These are phyloP conservation scores for Paratrypauchen microcephalus DNA, from an alignment of 2,797 vertebrate species.

Conservation along the genomic window DNA sequence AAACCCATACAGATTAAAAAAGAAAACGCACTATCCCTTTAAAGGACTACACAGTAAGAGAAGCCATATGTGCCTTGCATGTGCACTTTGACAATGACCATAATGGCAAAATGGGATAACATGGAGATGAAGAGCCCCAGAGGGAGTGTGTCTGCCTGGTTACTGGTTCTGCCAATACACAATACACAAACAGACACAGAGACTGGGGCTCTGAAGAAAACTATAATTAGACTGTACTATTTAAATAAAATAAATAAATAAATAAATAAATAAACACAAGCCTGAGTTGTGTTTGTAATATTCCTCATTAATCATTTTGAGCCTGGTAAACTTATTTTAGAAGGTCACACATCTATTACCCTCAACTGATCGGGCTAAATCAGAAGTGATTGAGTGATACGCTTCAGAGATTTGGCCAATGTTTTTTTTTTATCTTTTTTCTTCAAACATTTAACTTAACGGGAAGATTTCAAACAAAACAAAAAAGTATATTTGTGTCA, in stretches of 20 bases:
- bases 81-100: constrained; percentile 3
- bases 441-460: neutral
- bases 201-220: neutral
- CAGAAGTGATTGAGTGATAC: constrained; percentile 7
- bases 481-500: no score
- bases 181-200: neutral
- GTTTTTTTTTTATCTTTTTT: constrained; percentile 5
- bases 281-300: neutral
- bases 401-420: neutral
- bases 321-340: neutral
- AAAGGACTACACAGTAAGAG: neutral
- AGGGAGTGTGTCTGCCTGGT: constrained; percentile 43
- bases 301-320: neutral
- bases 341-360: neutral
- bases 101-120: neutral
- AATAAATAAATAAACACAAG: neutral
- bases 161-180: constrained; percentile 11
- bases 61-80: constrained; percentile 2
- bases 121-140: constrained; percentile 34
- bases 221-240: neutral
- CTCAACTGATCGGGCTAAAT: constrained; percentile 1
- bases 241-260: neutral
- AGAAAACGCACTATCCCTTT: no score
- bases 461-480: neutral
- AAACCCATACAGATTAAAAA: no score